phyloP scores from a whole-genome alignment of 2,797 vertebrate species.

The Sebastes nivosus region DNA sequence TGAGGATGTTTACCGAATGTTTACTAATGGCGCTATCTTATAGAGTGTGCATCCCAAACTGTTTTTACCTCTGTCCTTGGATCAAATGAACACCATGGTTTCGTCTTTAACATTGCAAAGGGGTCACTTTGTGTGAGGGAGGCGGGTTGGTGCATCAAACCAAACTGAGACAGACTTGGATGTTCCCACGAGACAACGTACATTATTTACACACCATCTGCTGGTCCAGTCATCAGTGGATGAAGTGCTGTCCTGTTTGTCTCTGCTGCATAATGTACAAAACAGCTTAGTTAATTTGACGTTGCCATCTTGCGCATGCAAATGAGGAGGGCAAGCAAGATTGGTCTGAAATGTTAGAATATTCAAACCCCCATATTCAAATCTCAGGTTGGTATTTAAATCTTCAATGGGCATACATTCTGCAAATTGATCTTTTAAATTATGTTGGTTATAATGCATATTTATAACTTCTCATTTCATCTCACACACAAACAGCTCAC shows the following conservation, averaged over 20 bases:
- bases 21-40: not conserved
- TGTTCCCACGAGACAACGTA: slow-evolving; percentile 57
- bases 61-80: not conserved
- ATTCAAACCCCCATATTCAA: no score
- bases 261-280: slow-evolving; percentile 60
- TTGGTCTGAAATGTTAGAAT: not conserved
- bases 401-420: not conserved
- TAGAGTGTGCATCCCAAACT: not conserved
- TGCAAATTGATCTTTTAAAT: not conserved
- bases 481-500: not conserved
- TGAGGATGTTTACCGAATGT: not conserved
- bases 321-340: slow-evolving; percentile 17
- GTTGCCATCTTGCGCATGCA: slow-evolving; percentile 22
- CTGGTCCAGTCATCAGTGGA: slow-evolving; percentile 63
- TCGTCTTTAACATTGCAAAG: slow-evolving; percentile 3
- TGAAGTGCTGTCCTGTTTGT: slow-evolving; percentile 64
- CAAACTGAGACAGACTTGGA: slow-evolving; percentile 51
- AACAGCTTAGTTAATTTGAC: slow-evolving; percentile 60
- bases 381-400: not conserved
- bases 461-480: not conserved
- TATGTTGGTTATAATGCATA: not conserved
- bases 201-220: slow-evolving; percentile 75
- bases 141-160: slow-evolving; percentile 32
- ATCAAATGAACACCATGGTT: slow-evolving; percentile 9
- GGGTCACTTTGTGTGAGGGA: slow-evolving; percentile 49